Conservation (phyloP, 53 echinoderm and acorn worm genomes). For the Apostichopus leukothele region DNA sequence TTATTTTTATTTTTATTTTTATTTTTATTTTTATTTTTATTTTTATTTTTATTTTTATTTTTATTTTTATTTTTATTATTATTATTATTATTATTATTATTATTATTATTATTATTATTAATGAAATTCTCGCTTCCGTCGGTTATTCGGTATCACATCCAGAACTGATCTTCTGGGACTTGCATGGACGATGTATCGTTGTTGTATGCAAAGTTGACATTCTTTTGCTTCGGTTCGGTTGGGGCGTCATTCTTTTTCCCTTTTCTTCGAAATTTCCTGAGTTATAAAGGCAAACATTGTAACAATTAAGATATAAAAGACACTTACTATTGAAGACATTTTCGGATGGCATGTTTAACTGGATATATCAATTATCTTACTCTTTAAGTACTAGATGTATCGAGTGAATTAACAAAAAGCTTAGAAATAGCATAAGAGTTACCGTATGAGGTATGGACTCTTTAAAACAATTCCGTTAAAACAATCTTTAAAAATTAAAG, state of each 20-base stretch:
- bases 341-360: background rate
- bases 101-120: too few species aligned
- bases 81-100: too few species aligned
- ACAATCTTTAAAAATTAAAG: too few species aligned
- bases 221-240: background rate
- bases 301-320: background rate
- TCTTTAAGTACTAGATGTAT: background rate
- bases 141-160: background rate
- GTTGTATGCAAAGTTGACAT: background rate
- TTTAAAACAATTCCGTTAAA: too few species aligned
- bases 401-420: background rate
- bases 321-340: background rate
- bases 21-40: too few species aligned
- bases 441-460: too few species aligned
- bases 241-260: conserved; percentile 42
- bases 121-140: background rate
- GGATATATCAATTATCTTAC: background rate
- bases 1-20: too few species aligned
- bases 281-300: background rate
- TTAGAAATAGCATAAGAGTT: too few species aligned
- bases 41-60: too few species aligned
- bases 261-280: conserved; percentile 35
- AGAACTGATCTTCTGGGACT: conserved; percentile 12
- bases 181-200: background rate
- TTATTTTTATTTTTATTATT: too few species aligned